These are phyloP conservation scores for Limnothrissa miodon DNA, from an alignment of 2,113 vertebrate genomes.

Conservation along the genomic window DNA sequence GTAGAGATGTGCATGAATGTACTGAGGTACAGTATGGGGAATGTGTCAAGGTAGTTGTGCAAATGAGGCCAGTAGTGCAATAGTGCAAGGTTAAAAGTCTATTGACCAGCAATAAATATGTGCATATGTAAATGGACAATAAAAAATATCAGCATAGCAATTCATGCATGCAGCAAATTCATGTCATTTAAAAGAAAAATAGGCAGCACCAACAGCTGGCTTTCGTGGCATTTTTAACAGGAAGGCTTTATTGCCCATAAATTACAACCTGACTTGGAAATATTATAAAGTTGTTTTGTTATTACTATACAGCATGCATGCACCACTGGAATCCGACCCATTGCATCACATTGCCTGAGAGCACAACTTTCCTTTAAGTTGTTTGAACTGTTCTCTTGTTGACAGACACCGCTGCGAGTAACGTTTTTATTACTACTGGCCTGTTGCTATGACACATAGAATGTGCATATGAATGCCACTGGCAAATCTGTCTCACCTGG, in stretches of 20 bases:
- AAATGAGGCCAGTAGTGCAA: no score
- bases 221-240: neutral
- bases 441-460: neutral
- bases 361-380: neutral
- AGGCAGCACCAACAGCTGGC: neutral
- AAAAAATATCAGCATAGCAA: no score
- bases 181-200: neutral
- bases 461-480: constrained; percentile 3
- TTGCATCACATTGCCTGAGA: neutral
- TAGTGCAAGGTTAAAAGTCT: no score
- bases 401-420: neutral
- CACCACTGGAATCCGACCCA: neutral
- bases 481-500: neutral
- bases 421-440: neutral
- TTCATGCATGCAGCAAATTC: neutral
- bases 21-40: no score
- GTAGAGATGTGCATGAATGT: no score
- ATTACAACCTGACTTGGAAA: neutral
- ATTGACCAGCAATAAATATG: no score
- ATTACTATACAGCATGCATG: neutral
- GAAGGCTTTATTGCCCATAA: neutral
- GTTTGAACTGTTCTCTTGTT: neutral
- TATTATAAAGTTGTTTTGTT: neutral
- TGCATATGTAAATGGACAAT: no score
- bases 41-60: no score